Base-by-base conservation (phyloP, 2,888 invertebrate species). In the Cyclophora punctaria region DNA sequence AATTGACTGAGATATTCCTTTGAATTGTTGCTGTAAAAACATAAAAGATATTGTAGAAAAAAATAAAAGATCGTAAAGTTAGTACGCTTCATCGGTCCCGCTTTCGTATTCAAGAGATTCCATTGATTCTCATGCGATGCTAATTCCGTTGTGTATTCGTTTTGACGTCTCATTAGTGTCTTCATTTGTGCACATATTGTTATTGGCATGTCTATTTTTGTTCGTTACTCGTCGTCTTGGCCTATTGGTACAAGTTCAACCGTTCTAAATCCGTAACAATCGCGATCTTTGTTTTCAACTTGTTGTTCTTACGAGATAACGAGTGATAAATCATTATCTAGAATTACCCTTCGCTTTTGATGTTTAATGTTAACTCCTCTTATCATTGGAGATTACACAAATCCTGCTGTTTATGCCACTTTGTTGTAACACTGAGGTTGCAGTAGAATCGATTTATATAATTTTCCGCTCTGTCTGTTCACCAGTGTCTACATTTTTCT, bases 141-240 rank as follows among this genome's bases (percentile, higher is more conserved):
- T 74, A 76, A 78, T 80, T 76, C 69, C 66, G 69, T 69, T 64
- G 64, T 66, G 63, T 66, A 69, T 75, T 74, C 71, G 69, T 67
- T 66, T 62, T 59, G 66, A 67, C 69, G 68, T 77, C 75, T 81
- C 78, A 82, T 83, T 82, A 82, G 74, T 73, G 78, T 76, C 75
- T 78, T 72, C 76, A 71, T 78, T 75, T 75, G 73, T 69, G 63
- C 72, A 70, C 67, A 67, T 66, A 77, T 71, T 76, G 75, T 78
- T 78, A 73, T 75, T 78, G 69, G 66, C 71, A 70, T 59, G 60
- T 74, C 73, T 82, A 76, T 83, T 79, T 83, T 73, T 69, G 69
- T 57, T 61, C 66, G 56, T 66, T 57, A 66, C 62, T 62, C 64
- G 66, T 63, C 60, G 58, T 48, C 51, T 55, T 49, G 37, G 20